Conservation (phyloP, 2,888 invertebrate genomes). For the Pogonocherus hispidulus region DNA sequence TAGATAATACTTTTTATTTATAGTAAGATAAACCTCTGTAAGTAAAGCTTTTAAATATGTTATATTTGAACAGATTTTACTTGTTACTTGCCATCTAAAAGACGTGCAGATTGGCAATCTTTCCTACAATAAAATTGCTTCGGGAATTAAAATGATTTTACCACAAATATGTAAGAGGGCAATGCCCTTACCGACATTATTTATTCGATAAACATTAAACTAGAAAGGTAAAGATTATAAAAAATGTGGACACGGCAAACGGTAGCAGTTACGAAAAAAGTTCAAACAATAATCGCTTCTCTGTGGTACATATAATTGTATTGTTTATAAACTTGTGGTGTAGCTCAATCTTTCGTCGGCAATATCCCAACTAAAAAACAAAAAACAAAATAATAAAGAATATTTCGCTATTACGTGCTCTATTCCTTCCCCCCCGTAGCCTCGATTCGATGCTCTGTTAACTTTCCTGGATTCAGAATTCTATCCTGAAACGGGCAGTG, state of each 20-base stretch:
- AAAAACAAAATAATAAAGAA: too few species aligned
- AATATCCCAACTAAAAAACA: too few species aligned
- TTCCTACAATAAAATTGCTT: background rate
- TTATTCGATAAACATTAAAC: background rate
- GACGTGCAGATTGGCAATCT: background rate
- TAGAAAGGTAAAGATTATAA: background rate
- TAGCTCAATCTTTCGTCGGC: too few species aligned
- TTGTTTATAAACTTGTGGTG: too few species aligned
- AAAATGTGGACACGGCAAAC: background rate
- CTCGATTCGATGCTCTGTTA: too few species aligned
- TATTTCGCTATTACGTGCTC: too few species aligned
- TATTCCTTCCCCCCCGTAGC: too few species aligned
- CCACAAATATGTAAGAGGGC: background rate
- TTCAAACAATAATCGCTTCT: background rate
- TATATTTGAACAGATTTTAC: slow-evolving; percentile 24
- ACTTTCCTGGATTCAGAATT: too few species aligned
- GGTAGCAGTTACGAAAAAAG: slow-evolving; percentile 6
- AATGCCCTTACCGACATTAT: background rate
- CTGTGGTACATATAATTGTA: too few species aligned
- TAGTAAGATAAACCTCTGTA: slow-evolving; percentile 25
- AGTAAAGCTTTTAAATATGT: slow-evolving; percentile 21
- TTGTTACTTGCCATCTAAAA: slow-evolving; percentile 12
- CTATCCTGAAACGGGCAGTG: too few species aligned
- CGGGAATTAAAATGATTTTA: too few species aligned
- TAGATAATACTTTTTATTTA: slow-evolving; percentile 30